phyloP scores from a whole-genome alignment of 2,888 invertebrate genomes.

The Sminthurides aquaticus region DNA sequence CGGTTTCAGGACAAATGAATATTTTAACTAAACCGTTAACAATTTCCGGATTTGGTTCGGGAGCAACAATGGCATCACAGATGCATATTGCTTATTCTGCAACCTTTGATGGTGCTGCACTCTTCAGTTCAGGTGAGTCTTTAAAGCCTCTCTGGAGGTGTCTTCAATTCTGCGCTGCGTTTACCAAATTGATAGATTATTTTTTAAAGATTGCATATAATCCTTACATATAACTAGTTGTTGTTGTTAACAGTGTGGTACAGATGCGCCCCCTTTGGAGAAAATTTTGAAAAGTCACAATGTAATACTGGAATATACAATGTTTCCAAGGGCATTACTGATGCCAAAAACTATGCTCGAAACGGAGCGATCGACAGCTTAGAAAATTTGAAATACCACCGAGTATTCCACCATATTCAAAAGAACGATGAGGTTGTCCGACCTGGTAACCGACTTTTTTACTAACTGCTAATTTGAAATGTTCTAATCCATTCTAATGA shows the following conservation, averaged over 20 bases:
- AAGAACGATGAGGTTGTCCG: slow-evolving; percentile 9
- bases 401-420: slow-evolving; percentile 11
- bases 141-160: background rate
- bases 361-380: slow-evolving; percentile 8
- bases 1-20: background rate
- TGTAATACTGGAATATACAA: slow-evolving; percentile 8
- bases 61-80: slow-evolving; percentile 15
- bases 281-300: background rate
- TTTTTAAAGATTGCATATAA: background rate
- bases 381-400: slow-evolving; percentile 5
- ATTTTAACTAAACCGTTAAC: slow-evolving; percentile 2
- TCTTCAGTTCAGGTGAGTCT: slow-evolving; percentile 14
- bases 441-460: slow-evolving; percentile 1
- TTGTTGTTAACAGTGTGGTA: slow-evolving; percentile 9
- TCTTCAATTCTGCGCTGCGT: too few species aligned
- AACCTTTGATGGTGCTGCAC: slow-evolving; percentile 14
- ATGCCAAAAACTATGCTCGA: background rate
- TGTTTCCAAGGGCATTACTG: slow-evolving; percentile 7
- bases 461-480: too few species aligned
- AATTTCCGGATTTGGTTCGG: slow-evolving; percentile 19
- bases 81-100: slow-evolving; percentile 20
- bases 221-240: background rate
- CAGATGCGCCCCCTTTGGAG: slow-evolving; percentile 3
- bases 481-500: background rate
- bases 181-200: background rate